A percentile compares a stretch with the other conserved stretches of the same genome.
Conservation (phyloP, 2,797 vertebrate genomes). For the Sarcophilus harrisii region DNA sequence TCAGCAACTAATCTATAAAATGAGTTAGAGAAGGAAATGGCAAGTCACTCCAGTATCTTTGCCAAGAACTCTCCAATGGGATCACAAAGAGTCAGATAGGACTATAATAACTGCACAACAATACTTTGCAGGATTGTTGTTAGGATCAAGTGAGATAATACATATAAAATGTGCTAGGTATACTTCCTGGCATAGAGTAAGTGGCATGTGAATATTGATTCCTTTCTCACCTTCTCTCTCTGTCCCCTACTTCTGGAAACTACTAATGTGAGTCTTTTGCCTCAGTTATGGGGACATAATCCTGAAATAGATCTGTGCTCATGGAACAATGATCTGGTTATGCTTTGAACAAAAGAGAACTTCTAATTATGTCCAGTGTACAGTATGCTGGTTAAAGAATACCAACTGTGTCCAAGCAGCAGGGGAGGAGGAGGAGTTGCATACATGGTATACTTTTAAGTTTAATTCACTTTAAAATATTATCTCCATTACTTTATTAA, state of each 20-base stretch:
- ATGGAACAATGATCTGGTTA: not conserved
- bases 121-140: not conserved
- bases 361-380: not conserved
- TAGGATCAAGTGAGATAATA: not conserved
- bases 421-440: not conserved
- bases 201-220: not conserved
- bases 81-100: not conserved
- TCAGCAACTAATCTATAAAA: not conserved
- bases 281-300: not conserved
- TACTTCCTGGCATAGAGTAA: too few relatives aligned
- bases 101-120: not conserved
- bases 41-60: not conserved
- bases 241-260: not conserved
- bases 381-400: not conserved
- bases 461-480: not conserved
- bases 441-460: not conserved
- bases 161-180: not conserved
- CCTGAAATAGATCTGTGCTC: not conserved
- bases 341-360: not conserved
- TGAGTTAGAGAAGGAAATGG: not conserved
- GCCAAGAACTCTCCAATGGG: not conserved
- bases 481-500: not conserved
- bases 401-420: too few relatives aligned
- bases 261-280: not conserved
- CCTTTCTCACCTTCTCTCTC: not conserved